A percentile compares a stretch with the other conserved stretches of the same genome.
Evolutionary conservation across 2,797 vertebrate genomes (phyloP).

Genomic region (Hydrophis major): DNA sequence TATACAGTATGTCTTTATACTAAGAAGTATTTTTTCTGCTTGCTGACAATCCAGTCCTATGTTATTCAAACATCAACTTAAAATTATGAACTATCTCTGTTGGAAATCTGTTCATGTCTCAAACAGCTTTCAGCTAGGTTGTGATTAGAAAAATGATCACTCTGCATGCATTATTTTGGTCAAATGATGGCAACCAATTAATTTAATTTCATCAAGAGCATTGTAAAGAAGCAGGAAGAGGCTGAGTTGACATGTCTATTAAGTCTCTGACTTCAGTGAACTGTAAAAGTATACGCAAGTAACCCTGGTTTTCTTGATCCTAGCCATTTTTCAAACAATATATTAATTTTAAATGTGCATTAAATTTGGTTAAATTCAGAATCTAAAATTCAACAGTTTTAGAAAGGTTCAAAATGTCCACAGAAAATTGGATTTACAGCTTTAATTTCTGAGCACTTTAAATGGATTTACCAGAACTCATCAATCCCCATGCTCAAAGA

Average conservation of each 20-base stretch:
- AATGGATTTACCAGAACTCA: neutral
- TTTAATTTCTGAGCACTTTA: neutral
- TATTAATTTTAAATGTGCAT: neutral
- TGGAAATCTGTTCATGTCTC: neutral
- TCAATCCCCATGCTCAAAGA: neutral
- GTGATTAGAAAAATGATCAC: neutral
- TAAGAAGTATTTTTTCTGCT: neutral
- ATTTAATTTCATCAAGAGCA: neutral
- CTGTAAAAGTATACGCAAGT: neutral
- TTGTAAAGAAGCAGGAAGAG: neutral
- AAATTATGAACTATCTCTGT: neutral
- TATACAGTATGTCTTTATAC: neutral
- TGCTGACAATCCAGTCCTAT: neutral
- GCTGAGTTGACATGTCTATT: neutral
- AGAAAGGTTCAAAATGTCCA: neutral
- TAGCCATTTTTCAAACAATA: neutral
- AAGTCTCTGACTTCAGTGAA: neutral
- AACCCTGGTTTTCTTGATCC: neutral
- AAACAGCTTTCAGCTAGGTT: neutral
- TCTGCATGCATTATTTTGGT: neutral
- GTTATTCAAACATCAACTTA: neutral
- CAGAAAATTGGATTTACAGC: neutral
- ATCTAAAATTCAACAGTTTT: neutral
- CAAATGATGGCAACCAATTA: neutral
- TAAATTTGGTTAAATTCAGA: neutral